Conservation (phyloP, 1,140 invertebrate genomes). For the Trachymyrmex cornetzi region DNA sequence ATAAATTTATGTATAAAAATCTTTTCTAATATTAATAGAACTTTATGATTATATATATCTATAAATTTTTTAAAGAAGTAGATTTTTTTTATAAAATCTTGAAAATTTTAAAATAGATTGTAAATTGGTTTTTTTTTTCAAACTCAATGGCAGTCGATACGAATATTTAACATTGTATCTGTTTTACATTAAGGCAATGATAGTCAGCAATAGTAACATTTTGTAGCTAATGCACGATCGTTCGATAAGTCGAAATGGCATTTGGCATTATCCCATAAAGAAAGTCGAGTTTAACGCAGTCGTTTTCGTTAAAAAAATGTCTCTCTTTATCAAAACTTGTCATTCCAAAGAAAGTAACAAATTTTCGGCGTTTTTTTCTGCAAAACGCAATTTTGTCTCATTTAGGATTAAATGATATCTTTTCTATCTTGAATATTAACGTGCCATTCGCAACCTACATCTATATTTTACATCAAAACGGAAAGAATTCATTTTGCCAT, state of each 20-base stretch:
- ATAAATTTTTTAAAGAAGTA: background rate
- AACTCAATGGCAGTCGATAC: background rate
- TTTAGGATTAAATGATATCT: background rate
- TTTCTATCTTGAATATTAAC: background rate
- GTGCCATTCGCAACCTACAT: background rate
- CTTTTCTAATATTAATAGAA: background rate
- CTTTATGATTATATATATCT: background rate
- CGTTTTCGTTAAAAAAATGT: conserved; percentile 10
- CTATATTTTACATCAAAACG: background rate
- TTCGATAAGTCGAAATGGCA: background rate
- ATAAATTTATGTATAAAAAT: background rate
- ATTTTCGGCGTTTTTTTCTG: background rate
- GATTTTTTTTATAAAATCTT: background rate
- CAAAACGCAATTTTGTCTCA: background rate
- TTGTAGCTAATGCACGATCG: conserved; percentile 9
- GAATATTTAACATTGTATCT: background rate
- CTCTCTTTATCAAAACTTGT: background rate
- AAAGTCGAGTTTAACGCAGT: background rate
- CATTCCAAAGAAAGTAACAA: background rate
- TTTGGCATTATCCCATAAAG: conserved; percentile 9
- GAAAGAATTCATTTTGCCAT: conserved; percentile 8
- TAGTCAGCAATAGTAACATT: conserved; percentile 21
- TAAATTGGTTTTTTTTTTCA: background rate
- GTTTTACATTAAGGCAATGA: conserved; percentile 1
- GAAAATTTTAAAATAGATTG: background rate